These are phyloP conservation scores for Hymenochirus boettgeri DNA, from an alignment of 2,113 vertebrate genomes.

Conservation along the genomic window DNA sequence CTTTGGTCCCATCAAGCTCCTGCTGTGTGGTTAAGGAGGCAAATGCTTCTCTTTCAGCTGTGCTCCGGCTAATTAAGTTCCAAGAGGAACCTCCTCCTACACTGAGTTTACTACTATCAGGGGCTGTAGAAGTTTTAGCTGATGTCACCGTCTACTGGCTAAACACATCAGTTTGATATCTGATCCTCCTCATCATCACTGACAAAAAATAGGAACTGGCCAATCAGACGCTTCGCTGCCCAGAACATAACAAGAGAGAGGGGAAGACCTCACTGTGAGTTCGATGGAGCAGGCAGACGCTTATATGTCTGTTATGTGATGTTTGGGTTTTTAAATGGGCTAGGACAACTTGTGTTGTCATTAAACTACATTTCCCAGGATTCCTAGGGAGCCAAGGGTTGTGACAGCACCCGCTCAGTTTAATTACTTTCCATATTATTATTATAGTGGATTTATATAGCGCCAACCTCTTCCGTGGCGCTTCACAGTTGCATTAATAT, in stretches of 20 bases:
- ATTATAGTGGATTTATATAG: too few species aligned
- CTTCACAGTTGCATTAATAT: too few species aligned
- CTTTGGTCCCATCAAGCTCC: conserved; percentile 78
- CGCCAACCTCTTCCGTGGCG: too few species aligned
- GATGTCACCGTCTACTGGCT: conserved; percentile 69
- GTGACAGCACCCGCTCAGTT: too few species aligned
- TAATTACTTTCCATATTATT: too few species aligned
- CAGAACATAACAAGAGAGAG: conserved; percentile 27
- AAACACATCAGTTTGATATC: conserved; percentile 68
- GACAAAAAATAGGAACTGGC: conserved; percentile 47
- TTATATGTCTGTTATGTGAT: too few species aligned
- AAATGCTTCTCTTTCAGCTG: conserved; percentile 64
- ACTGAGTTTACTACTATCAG: conserved; percentile 56
- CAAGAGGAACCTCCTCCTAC: conserved; percentile 68
- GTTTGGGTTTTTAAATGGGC: too few species aligned
- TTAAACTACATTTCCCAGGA: too few species aligned
- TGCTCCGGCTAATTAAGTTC: conserved; percentile 65
- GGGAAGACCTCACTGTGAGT: too few species aligned
- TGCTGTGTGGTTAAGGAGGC: conserved; percentile 63
- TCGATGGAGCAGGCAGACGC: too few species aligned
- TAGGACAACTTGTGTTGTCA: too few species aligned
- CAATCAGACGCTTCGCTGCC: conserved; percentile 59
- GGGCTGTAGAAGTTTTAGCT: conserved; percentile 61
- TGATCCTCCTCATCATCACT: conserved; percentile 71
- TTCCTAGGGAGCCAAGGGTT: too few species aligned